phyloP scores from a whole-genome alignment of 2,888 invertebrate species.

The Brachypalpus laphriformis region DNA sequence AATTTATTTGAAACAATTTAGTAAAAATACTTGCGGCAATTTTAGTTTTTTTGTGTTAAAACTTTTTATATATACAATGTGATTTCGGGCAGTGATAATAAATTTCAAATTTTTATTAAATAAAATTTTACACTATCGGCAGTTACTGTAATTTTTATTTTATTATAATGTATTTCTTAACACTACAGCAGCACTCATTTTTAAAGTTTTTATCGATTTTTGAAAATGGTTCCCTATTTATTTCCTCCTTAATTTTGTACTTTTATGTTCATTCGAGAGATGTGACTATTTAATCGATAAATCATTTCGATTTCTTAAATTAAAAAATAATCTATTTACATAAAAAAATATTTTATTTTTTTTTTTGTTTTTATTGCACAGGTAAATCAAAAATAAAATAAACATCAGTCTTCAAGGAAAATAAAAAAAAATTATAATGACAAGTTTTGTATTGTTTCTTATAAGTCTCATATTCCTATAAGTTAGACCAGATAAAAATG shows the following conservation, averaged over 20 bases:
- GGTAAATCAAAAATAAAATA: constrained; percentile 6
- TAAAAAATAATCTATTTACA: constrained; percentile 34
- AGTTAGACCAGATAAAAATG: not conserved
- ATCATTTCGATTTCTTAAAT: not conserved
- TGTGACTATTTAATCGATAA: constrained; percentile 34
- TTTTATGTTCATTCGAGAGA: constrained; percentile 60
- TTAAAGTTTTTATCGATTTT: constrained; percentile 14
- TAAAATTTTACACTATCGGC: constrained; percentile 6
- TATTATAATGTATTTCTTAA: too few relatives aligned
- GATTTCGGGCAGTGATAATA: constrained; percentile 66
- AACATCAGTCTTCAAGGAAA: constrained; percentile 44
- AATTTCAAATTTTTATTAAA: constrained; percentile 39
- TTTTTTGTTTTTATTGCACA: constrained; percentile 39
- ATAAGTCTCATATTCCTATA: too few relatives aligned
- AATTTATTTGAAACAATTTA: constrained; percentile 60
- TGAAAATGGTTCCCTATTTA: not conserved
- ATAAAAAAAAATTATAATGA: not conserved
- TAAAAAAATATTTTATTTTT: not conserved
- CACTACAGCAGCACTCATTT: constrained; percentile 8
- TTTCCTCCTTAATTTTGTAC: constrained; percentile 54
- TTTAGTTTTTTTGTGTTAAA: constrained; percentile 22
- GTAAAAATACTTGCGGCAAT: constrained; percentile 62
- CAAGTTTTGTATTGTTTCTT: too few relatives aligned
- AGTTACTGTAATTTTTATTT: not conserved
- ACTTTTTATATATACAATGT: constrained; percentile 51